Base-by-base conservation (phyloP, 2,888 invertebrate genomes). In the Tetramorium bicarinatum region DNA sequence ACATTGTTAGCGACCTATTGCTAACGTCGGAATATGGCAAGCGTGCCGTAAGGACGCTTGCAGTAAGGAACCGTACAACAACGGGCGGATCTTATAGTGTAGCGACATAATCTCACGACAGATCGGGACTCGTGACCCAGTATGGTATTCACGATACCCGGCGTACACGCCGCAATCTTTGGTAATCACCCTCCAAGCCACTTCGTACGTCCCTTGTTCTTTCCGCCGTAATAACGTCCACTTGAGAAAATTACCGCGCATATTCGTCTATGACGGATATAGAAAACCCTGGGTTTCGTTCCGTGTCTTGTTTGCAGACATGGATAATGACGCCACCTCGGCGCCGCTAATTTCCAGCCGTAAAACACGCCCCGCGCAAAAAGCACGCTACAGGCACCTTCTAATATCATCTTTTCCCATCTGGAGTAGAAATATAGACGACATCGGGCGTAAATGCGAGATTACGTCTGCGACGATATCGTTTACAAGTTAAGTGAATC, bases 151-250 rank as follows among this genome's bases (percentile, higher is more conserved):
- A 80, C 82, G 79, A 82, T 59, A 61, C 66, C 66, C 38, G 64
- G 67, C 75, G 82, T 77, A 80, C 82, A 66, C 81, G 66, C 81
- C 82, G 88, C 83, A 89, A 89, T 89, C 89, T 89, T 88, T 85
- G 87, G 82, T 85, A 89, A 89, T 89, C 89, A 80, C 74, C 41
- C 82, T 71, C 47, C 47, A 61, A 61, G 66, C 85, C 85, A 72
- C 64, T 83, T 66, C 80, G 69, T 83, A 80, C 82, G 82, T 89
- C 52, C 47, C 75, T 80, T 59, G 66, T 85, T 84, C 87, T 88
- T 83, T 79, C 83, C 25, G 54, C 84, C 77, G 77, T 89, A 89
- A 89, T 89, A 84, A 86, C 85, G 84, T 85, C 87, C 86, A 83
- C 87, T 89, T 81, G 34, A 64, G 56, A 62, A 66, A 77, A 82